These are phyloP conservation scores for Enteromius unitaeniatus DNA, from an alignment of 2,797 vertebrate species.

Conservation along the genomic window DNA sequence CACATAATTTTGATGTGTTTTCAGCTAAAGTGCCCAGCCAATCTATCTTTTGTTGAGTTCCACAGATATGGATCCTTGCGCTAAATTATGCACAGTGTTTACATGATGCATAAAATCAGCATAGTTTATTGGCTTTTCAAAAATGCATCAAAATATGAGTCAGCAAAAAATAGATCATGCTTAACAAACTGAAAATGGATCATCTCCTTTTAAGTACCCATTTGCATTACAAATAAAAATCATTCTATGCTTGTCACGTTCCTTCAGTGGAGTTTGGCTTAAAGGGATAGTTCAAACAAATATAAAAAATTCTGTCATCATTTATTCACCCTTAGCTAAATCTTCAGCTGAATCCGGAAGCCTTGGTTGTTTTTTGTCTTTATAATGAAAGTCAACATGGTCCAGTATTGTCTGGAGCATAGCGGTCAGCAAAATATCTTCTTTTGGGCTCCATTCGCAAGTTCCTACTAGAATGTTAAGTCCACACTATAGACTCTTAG, in stretches of 20 bases:
- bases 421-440: background rate
- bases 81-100: constrained; percentile 46
- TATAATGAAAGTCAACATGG: background rate
- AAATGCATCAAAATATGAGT: constrained; percentile 27
- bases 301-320: background rate
- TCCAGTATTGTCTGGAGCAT: background rate
- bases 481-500: too few species aligned
- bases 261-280: background rate
- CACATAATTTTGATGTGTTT: background rate
- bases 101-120: constrained; percentile 26
- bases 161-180: background rate
- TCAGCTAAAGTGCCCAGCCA: constrained; percentile 3
- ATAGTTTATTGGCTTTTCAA: constrained; percentile 31
- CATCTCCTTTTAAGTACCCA: constrained; percentile 3
- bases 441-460: background rate
- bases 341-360: background rate
- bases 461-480: too few species aligned
- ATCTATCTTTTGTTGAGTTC: constrained; percentile 9
- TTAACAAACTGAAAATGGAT: constrained; percentile 12
- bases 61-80: background rate
- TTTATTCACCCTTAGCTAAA: background rate
- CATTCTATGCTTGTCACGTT: background rate
- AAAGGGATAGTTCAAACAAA: background rate
- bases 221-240: constrained; percentile 23
- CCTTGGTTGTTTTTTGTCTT: background rate